phyloP scores from a whole-genome alignment of 2,113 vertebrate genomes.

The Pogonocichla stellata region DNA sequence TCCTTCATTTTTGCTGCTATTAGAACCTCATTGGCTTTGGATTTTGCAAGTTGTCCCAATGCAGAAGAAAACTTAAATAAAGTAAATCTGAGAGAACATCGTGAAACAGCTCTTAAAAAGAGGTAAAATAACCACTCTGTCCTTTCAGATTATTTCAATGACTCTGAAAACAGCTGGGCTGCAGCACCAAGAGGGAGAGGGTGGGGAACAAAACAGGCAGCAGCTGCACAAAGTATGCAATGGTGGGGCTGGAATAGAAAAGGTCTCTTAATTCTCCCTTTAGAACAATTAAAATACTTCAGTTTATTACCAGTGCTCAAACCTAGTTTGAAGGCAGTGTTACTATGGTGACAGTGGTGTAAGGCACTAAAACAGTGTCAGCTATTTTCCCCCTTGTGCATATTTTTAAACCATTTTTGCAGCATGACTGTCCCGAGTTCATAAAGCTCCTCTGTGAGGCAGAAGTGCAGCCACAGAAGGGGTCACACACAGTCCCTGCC shows the following conservation, averaged over 20 bases:
- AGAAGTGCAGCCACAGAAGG: neutral
- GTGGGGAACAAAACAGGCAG: slow-evolving; percentile 6
- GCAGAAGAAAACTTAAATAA: neutral
- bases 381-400: neutral
- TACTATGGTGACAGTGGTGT: neutral
- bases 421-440: neutral
- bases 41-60: neutral
- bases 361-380: neutral
- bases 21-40: neutral
- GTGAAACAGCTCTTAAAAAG: neutral
- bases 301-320: neutral
- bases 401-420: neutral
- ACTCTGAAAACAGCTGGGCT: neutral
- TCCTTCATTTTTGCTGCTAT: neutral
- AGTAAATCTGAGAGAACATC: neutral
- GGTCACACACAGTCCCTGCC: neutral
- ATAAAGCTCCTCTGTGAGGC: neutral
- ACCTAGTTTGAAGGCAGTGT: neutral
- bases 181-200: neutral
- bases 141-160: neutral
- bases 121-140: neutral
- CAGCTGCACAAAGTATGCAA: slow-evolving; percentile 12
- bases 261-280: neutral
- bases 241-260: neutral
- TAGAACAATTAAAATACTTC: slow-evolving; percentile 11